Percentiles rank a stretch among this genome's conserved stretches.
phyloP scores from a whole-genome alignment of 2,888 invertebrate genomes.

The Drosophila suboccidentalis region DNA sequence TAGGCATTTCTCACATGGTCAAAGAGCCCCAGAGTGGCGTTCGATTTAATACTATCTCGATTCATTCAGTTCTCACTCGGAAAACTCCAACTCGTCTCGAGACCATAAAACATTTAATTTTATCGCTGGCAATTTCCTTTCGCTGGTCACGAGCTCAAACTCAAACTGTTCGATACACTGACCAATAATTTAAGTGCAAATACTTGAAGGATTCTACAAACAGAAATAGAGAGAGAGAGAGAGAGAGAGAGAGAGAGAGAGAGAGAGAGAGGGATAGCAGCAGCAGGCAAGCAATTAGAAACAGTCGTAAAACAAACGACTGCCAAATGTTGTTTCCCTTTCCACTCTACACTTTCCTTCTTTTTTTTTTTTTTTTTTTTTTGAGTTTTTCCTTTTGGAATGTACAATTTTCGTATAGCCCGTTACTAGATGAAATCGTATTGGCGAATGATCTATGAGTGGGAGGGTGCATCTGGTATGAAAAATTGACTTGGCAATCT shows the following conservation, averaged over 20 bases:
- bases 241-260: background rate
- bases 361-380: constrained; percentile 7
- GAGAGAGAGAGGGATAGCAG: background rate
- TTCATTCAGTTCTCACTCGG: constrained; percentile 26
- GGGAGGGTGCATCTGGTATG: background rate
- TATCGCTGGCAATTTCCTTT: constrained; percentile 69
- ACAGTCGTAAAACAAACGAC: constrained; percentile 65
- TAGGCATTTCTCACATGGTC: constrained; percentile 52
- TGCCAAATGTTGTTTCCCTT: constrained; percentile 36
- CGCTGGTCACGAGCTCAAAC: constrained; percentile 34
- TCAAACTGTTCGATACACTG: constrained; percentile 28
- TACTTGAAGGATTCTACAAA: constrained; percentile 2
- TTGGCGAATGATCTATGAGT: constrained; percentile 26
- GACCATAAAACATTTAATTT: constrained; percentile 54
- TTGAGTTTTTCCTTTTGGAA: constrained; percentile 4
- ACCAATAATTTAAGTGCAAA: constrained; percentile 52
- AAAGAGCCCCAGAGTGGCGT: constrained; percentile 15
- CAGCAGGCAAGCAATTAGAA: constrained; percentile 64
- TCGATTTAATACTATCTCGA: constrained; percentile 14
- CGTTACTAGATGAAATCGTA: constrained; percentile 24
- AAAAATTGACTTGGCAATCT: constrained; percentile 20
- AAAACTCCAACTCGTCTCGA: constrained; percentile 14
- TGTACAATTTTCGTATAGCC: constrained; percentile 12
- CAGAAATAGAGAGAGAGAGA: background rate
- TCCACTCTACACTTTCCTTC: background rate